phyloP scores from a whole-genome alignment of 2,888 invertebrate species.

The Pachycephus smyrnensis region DNA sequence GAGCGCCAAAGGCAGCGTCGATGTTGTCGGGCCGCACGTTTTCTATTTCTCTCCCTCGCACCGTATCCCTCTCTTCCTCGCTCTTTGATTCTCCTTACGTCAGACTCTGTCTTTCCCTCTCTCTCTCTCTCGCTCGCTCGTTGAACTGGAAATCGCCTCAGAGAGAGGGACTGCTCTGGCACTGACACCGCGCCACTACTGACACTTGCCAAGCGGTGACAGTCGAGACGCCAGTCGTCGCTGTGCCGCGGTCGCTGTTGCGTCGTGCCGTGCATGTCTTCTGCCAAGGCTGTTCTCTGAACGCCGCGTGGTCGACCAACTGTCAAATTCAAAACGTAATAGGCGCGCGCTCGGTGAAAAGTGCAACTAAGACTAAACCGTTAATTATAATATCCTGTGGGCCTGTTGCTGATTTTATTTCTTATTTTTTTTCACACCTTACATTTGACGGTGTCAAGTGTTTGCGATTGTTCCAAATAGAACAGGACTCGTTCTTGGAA shows the following conservation, averaged over 20 bases:
- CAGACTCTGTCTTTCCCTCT: neutral
- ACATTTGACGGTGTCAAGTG: neutral
- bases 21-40: neutral
- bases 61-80: neutral
- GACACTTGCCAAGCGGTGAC: slow-evolving; percentile 53
- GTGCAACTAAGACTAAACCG: neutral
- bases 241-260: slow-evolving; percentile 27
- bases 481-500: neutral
- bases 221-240: slow-evolving; percentile 53
- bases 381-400: neutral
- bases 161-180: neutral
- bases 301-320: slow-evolving; percentile 11
- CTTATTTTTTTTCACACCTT: neutral
- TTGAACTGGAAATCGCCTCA: neutral
- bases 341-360: neutral
- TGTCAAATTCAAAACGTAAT: slow-evolving; percentile 10
- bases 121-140: neutral
- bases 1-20: neutral
- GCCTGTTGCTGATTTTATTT: neutral
- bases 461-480: neutral
- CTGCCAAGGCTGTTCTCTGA: neutral
- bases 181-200: slow-evolving; percentile 31
- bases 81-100: neutral
- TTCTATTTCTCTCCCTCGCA: neutral
- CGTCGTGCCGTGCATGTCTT: slow-evolving; percentile 20